Base-by-base conservation (phyloP, 2,113 vertebrate genomes). In the Sakesphorus luctuosus region DNA sequence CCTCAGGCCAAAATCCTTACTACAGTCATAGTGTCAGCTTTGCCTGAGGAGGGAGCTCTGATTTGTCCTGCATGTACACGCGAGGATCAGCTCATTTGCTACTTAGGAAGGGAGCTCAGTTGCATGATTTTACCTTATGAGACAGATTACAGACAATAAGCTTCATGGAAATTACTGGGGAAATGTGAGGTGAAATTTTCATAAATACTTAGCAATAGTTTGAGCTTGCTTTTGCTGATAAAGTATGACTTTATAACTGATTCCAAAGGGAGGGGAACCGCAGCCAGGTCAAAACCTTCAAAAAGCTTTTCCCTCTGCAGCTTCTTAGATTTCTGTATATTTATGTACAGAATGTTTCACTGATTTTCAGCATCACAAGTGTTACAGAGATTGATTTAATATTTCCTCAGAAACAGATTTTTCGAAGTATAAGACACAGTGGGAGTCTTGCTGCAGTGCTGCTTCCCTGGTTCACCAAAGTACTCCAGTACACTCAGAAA, bases 201-300 rank as follows among this genome's bases (percentile, higher is more conserved):
- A 59, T 69, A 74, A 46, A 10, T 3, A 7, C n/a, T 50, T 67
- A 47, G 6, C 8, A 58, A 18, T 26, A 3, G 4, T 62, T 66
- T 31, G 25, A 53, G 7, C 18, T 69, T 66, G 12, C 12, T 75
- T 71, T 71, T 23, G 46, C 3, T 3, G 2, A 63, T 19, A 58
- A 90, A 76, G 14, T 29, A 28, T 14, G 24, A 24, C 61, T 82
- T 36, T 90, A 20, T 13, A 47, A 38, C 17, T 25, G 1, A 52
- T 75, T 84, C 69, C 35, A 79, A 1, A 14, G 13, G 36, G 13
- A 88, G 5, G 26, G 16, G 26, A 82, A 63, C 11, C 8, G 25
- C 11, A 53, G 10, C 2, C 6, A 29, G 0, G 0, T n/a, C 26
- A 75, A 87, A 26, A 13, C 7, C 26, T 75, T 49, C 19, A 58